Percentiles rank a stretch among this genome's conserved stretches.
Evolutionary conservation across 2,888 invertebrate species (phyloP).

Genomic region (Lycaena phlaeas): DNA sequence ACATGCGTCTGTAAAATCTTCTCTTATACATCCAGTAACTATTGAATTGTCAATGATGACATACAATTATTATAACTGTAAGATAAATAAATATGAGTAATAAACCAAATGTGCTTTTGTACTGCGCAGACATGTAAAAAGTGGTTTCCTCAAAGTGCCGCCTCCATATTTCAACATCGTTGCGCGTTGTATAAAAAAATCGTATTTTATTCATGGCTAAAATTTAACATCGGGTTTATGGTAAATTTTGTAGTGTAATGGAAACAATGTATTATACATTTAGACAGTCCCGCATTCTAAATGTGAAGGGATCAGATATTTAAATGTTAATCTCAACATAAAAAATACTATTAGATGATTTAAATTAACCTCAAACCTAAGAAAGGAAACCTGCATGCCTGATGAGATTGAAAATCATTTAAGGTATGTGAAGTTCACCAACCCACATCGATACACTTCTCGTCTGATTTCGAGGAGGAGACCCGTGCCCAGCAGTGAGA

Average conservation of each 20-base stretch:
- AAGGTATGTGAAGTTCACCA: too few relatives aligned
- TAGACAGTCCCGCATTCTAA: background rate
- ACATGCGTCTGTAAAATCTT: conserved; percentile 1
- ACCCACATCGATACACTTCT: too few relatives aligned
- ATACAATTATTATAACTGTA: conserved; percentile 1
- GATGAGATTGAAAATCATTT: too few relatives aligned
- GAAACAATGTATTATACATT: conserved; percentile 69
- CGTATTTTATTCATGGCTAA: conserved; percentile 63
- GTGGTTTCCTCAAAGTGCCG: conserved; percentile 30
- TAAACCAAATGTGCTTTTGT: conserved; percentile 14
- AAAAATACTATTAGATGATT: too few relatives aligned
- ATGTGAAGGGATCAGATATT: background rate
- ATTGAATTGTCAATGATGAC: conserved; percentile 6
- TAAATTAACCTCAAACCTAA: too few relatives aligned
- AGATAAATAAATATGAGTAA: conserved; percentile 8
- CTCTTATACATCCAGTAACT: background rate
- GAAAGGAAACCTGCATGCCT: too few relatives aligned
- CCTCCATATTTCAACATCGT: conserved; percentile 30
- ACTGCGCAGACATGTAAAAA: conserved; percentile 29
- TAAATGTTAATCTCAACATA: background rate
- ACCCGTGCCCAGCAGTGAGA: too few relatives aligned
- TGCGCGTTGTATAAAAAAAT: conserved; percentile 44
- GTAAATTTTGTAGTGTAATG: conserved; percentile 70
- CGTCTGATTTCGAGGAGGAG: too few relatives aligned
- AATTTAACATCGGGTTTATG: conserved; percentile 68